Conservation (phyloP, 1,140 invertebrate genomes). For the Zaprionus gabonicus region DNA sequence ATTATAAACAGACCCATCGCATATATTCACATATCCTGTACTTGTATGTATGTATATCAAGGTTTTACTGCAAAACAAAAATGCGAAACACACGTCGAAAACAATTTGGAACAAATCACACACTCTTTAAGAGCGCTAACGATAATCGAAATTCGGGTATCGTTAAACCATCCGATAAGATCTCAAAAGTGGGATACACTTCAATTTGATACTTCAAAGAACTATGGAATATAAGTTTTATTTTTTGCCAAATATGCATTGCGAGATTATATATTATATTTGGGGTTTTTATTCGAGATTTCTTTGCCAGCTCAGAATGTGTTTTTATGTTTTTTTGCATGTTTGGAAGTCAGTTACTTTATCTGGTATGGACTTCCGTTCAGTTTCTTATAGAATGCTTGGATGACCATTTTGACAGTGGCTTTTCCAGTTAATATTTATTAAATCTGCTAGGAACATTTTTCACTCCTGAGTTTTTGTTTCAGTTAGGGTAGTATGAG, state of each 20-base stretch:
- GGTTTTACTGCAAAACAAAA: constrained; percentile 60
- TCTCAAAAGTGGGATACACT: neutral
- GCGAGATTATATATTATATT: neutral
- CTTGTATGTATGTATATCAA: constrained; percentile 60
- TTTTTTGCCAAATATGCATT: neutral
- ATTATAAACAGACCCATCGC: constrained; percentile 34
- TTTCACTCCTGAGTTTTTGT: too few relatives aligned
- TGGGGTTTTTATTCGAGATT: neutral
- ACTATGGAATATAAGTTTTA: neutral
- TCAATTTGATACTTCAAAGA: neutral
- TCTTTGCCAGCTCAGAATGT: neutral
- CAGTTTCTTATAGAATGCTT: neutral
- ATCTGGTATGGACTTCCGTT: neutral
- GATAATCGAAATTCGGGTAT: neutral
- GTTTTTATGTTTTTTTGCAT: too few relatives aligned
- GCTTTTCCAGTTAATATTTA: too few relatives aligned
- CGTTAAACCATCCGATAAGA: neutral
- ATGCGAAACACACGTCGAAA: constrained; percentile 35
- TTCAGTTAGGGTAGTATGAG: too few relatives aligned
- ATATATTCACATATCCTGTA: neutral
- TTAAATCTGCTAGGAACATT: too few relatives aligned
- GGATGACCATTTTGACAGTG: too few relatives aligned
- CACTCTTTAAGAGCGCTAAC: neutral
- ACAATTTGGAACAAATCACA: constrained; percentile 20
- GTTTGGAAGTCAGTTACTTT: too few relatives aligned